Base-by-base conservation (phyloP, 2,888 invertebrate genomes). In the Sinopyrophorus schimmeli region DNA sequence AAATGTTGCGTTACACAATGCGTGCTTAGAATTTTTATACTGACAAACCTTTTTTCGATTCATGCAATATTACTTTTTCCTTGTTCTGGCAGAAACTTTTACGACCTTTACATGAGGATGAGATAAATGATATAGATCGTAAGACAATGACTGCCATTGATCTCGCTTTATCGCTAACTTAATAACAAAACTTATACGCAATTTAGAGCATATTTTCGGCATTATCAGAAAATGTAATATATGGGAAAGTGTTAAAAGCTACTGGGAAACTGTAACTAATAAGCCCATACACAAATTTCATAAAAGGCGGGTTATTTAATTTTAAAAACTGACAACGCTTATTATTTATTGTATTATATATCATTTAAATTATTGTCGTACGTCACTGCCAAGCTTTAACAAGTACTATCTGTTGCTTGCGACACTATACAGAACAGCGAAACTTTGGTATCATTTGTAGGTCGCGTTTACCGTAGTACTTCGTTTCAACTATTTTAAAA, bases 321-420 rank as follows among this genome's bases (percentile, higher is more conserved):
- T 63, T 63, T 61, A 58, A 59, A 55, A 63, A 63, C 61, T 63
- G 62, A 63, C 64, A 64, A 62, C 60, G 61, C 60, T 64, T 63
- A 61, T 63, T 63, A 65, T 65, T 63, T 64, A 64, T 64, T 64
- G 62, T 61, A 63, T 63, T 62, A 65, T 65, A 64, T 61, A 64
- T 63, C 62, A 65, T 53, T 58, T 53, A 62, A 63, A 64, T 63
- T 61, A 62, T 63, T 64, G 59, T 57, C 58, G 58, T 65, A 62
- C 58, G 64, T 65, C 64, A 63, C 54, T 64, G 63, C 62, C 64
- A 63, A 46, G 53, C 26, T 55, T 47, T 58, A 58, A 55, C 59
- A 61, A 56, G 54, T 52, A 52, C 54, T 59, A 55, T 55, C 48
- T 54, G 51, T 54, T 54, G 51, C 47, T 50, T 27, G 42, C 35